Evolutionary conservation across 1,140 invertebrate species (phyloP).

Genomic region (Rhagoletis zephyria): DNA sequence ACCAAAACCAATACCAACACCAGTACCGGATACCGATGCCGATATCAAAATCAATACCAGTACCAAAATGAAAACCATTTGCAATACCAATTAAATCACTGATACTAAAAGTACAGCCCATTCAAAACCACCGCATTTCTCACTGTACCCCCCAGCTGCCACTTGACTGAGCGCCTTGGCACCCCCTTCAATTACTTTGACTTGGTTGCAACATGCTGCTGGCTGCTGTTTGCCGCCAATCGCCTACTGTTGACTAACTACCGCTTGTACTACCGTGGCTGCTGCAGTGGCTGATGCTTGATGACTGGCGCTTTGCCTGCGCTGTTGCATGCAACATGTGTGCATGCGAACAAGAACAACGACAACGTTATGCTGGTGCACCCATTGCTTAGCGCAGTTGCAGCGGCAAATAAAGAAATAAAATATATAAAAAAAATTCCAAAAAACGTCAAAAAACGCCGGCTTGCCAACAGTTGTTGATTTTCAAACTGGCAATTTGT

Average conservation of each 20-base stretch:
- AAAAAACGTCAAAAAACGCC: background rate
- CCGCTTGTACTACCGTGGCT: background rate
- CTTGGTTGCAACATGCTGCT: conserved; percentile 25
- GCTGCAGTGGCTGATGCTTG: background rate
- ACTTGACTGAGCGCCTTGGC: conserved; percentile 5
- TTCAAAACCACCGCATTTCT: background rate
- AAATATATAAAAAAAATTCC: background rate
- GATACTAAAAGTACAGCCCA: no score
- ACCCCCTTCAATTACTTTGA: conserved; percentile 17
- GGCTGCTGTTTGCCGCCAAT: conserved; percentile 15
- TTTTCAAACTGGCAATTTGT: conserved; percentile 16
- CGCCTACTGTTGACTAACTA: conserved; percentile 43
- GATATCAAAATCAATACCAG: no score
- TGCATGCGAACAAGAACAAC: background rate
- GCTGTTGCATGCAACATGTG: conserved; percentile 47
- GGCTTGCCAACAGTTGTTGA: background rate
- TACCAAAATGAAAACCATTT: background rate
- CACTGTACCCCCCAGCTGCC: background rate
- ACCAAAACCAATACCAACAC: background rate
- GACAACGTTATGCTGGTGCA: background rate
- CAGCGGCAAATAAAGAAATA: conserved; percentile 1
- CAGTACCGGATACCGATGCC: no score
- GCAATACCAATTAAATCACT: background rate
- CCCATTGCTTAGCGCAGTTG: background rate
- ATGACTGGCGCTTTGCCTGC: conserved; percentile 10